Evolutionary conservation across 2,797 vertebrate genomes (phyloP), one percentile per base, ranked within the genome.

Genomic region (Peromyscus attwateri): DNA sequence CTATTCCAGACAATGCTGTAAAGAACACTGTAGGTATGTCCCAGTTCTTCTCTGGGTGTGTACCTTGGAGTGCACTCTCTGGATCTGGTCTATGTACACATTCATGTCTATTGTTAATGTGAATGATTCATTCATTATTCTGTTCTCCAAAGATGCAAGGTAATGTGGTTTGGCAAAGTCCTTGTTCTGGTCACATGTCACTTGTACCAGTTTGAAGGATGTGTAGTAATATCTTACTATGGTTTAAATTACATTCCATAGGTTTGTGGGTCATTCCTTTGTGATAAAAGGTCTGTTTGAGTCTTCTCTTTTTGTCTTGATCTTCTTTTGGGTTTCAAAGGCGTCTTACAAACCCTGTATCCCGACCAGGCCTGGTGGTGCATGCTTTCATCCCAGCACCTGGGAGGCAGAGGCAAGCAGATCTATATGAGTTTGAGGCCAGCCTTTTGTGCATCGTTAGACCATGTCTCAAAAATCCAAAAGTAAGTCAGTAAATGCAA

Each of bases 301-400:
- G 31, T 90, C 25, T 93, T 95, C 79, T 52, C 17, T 37, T 52
- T 80, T 70, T 12, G 25, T 87, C 40, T 73, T 87, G 71, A 66
- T 95, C 75, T 96, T 95, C 75, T 64, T 87, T 93, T 87, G 43
- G 57, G 43, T 95, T 77, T 60, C 49, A 83, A 29, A 70, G 46
- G 31, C 79, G 43, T 84, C 82, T 81, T 87, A 77, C 76, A 60
- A 79, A 87, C 52, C 83, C 79, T 49, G 40, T 46, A 55, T 55
- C 49, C 52, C 34, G 37, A 66, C 43, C 29, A 62, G 37, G 29
- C 19, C 16, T 6, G 40, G 40, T 64, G 37, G 60, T 4, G 10
- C 57, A 64, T 62, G 29, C n/a, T 29, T 40, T 82, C 40, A 82
- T 62, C n/a, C 23, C 60, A 64, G 81, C 16, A 46, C 66, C 68